Percentiles rank a stretch among this genome's conserved stretches.
Conservation (phyloP, 1,140 invertebrate genomes). For the Diachasma alloeum region DNA sequence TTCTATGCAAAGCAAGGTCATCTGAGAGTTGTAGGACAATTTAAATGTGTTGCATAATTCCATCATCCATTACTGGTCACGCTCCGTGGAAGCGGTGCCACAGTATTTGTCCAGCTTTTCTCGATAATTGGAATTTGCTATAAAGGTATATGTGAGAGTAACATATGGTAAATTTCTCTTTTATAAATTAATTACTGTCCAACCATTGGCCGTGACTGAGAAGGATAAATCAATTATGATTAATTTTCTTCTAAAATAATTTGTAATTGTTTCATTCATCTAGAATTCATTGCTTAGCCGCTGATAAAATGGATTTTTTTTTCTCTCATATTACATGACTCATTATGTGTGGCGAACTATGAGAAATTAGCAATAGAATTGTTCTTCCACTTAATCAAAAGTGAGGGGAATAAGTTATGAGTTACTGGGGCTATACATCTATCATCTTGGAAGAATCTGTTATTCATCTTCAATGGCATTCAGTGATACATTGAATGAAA, state of each 20-base stretch:
- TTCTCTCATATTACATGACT: too few relatives aligned
- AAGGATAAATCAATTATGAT: too few relatives aligned
- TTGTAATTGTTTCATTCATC: too few relatives aligned
- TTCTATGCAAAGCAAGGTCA: conserved; percentile 47
- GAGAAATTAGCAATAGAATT: background rate
- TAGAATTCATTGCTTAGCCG: too few relatives aligned
- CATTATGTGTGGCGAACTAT: too few relatives aligned
- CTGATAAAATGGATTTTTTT: too few relatives aligned
- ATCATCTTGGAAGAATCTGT: background rate
- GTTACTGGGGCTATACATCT: background rate
- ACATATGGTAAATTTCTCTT: background rate
- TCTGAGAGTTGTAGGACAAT: conserved; percentile 27
- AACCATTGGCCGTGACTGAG: background rate
- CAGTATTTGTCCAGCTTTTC: conserved; percentile 20
- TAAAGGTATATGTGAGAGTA: background rate
- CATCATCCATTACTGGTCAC: conserved; percentile 53
- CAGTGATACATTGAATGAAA: background rate
- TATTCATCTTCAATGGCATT: background rate
- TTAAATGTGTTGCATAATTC: conserved; percentile 62
- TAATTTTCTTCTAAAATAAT: too few relatives aligned
- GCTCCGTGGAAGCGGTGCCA: conserved; percentile 54
- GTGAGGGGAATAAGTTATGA: background rate
- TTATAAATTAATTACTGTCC: background rate
- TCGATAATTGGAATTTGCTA: background rate
- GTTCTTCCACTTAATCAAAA: background rate